Evolutionary conservation across 2,113 vertebrate genomes (phyloP).

Genomic region (Pyrgilauda ruficollis): DNA sequence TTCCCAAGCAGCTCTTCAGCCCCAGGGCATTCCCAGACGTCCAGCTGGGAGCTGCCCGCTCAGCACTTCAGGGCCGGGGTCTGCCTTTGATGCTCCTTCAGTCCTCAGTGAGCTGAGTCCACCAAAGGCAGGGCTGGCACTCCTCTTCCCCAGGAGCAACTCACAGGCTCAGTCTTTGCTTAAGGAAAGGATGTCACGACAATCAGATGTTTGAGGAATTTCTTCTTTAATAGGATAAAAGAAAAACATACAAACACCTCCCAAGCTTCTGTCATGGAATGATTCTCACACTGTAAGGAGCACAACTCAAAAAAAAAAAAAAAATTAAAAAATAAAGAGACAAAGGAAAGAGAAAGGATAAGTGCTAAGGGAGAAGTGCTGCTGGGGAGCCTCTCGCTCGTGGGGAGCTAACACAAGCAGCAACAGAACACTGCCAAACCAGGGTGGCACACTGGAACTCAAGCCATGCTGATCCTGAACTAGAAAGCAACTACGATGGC

Average conservation of each 20-base stretch:
- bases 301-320: neutral
- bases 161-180: neutral
- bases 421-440: constrained; percentile 3
- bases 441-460: neutral
- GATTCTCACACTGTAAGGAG: constrained; percentile 37
- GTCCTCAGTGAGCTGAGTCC: neutral
- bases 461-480: constrained; percentile 31
- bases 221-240: constrained; percentile 52
- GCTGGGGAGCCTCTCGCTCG: neutral
- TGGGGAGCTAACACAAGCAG: neutral
- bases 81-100: neutral
- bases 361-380: neutral
- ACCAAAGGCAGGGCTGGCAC: neutral
- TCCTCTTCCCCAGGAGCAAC: neutral
- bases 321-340: neutral
- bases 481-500: constrained; percentile 21
- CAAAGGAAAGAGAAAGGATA: neutral
- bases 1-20: neutral
- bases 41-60: neutral
- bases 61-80: neutral
- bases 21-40: neutral
- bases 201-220: constrained; percentile 24
- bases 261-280: constrained; percentile 32
- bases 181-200: constrained; percentile 41
- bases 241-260: constrained; percentile 42